phyloP scores from a whole-genome alignment of 1,140 invertebrate genomes.

The Drosophila kikkawai region DNA sequence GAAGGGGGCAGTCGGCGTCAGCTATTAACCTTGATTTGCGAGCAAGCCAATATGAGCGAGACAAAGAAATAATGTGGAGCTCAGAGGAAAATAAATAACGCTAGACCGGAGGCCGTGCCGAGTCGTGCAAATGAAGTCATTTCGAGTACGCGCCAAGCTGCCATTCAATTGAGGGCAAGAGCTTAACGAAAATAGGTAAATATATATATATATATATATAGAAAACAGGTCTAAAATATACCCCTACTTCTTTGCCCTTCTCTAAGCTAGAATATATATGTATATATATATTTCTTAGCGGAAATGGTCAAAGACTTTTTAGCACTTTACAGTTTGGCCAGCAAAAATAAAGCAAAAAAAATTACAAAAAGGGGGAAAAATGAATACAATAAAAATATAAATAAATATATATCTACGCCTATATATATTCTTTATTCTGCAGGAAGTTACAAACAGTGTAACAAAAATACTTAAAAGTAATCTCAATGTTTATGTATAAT shows the following conservation, averaged over 20 bases:
- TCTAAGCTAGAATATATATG: conserved; percentile 20
- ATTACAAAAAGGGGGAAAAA: neutral
- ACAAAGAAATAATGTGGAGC: conserved; percentile 28
- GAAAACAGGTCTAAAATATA: neutral
- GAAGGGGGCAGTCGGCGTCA: conserved; percentile 1
- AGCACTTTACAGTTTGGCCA: conserved; percentile 48
- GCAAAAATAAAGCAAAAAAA: conserved; percentile 1
- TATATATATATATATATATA: neutral
- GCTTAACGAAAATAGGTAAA: conserved; percentile 18
- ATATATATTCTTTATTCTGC: neutral
- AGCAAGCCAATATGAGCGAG: conserved; percentile 35
- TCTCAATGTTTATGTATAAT: too few species aligned
- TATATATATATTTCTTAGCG: conserved; percentile 20
- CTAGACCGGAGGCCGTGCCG: conserved; percentile 12
- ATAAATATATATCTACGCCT: neutral
- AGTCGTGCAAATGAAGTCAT: conserved; percentile 79
- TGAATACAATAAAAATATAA: too few species aligned
- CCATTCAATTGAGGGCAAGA: conserved; percentile 64
- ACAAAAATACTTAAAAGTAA: too few species aligned
- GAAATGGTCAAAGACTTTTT: conserved; percentile 54
- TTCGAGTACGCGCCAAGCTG: conserved; percentile 51
- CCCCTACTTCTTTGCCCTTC: neutral
- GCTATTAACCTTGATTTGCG: conserved; percentile 76
- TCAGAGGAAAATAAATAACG: conserved; percentile 23
- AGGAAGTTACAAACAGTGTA: too few species aligned